phyloP scores from a whole-genome alignment of 2,888 invertebrate species.

The Habrosyne pyritoides region DNA sequence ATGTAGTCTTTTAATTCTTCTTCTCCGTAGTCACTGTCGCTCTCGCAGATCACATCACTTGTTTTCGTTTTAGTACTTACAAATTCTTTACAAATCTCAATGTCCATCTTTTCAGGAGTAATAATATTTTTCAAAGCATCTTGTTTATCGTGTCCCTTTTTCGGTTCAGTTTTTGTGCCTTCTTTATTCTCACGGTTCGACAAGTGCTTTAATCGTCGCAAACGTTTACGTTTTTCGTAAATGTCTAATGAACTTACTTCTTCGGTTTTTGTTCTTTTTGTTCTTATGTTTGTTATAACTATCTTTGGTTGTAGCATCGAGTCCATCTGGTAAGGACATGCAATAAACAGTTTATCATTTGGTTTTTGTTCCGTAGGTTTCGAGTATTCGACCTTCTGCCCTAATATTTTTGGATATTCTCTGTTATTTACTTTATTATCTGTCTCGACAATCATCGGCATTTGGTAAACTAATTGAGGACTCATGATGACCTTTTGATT shows the following conservation, averaged over 20 bases:
- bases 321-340: constrained; percentile 72
- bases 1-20: constrained; percentile 75
- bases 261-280: constrained; percentile 56
- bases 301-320: constrained; percentile 68
- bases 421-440: constrained; percentile 55
- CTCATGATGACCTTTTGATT: constrained; percentile 68
- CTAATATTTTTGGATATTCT: constrained; percentile 49
- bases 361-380: constrained; percentile 56
- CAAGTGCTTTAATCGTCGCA: constrained; percentile 70
- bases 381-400: constrained; percentile 49
- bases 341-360: constrained; percentile 65
- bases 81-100: constrained; percentile 71
- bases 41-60: constrained; percentile 69
- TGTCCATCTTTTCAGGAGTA: constrained; percentile 68
- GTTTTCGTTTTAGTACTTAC: constrained; percentile 50
- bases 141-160: constrained; percentile 33
- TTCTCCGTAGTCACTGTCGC: constrained; percentile 78
- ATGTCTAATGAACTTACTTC: constrained; percentile 78
- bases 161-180: constrained; percentile 46
- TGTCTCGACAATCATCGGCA: constrained; percentile 65
- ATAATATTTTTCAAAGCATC: constrained; percentile 57
- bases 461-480: constrained; percentile 72
- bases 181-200: constrained; percentile 52
- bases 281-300: constrained; percentile 64
- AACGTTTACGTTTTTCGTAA: constrained; percentile 79